Percentiles rank a stretch among this genome's conserved stretches.
These are phyloP conservation scores for Cantharis flavilabris DNA, from an alignment of 2,888 invertebrate species.

Conservation along the genomic window DNA sequence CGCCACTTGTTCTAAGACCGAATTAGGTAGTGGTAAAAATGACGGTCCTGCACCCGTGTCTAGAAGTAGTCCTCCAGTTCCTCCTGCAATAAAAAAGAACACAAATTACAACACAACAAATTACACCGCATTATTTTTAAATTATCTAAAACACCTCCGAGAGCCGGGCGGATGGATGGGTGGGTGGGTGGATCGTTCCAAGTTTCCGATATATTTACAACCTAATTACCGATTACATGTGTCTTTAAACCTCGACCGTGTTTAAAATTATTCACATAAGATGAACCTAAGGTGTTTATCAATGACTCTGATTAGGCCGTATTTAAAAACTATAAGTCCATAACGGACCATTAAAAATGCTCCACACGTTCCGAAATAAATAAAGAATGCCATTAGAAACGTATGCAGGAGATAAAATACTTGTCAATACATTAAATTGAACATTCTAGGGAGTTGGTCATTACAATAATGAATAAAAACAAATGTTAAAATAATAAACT, in stretches of 20 bases:
- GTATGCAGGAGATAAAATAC: slow-evolving; percentile 55
- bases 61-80: slow-evolving; percentile 66
- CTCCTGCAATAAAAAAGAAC: slow-evolving; percentile 53
- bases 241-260: slow-evolving; percentile 22
- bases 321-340: slow-evolving; percentile 50
- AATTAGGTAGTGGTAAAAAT: slow-evolving; percentile 65
- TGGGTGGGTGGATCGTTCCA: background rate
- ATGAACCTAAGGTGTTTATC: slow-evolving; percentile 37
- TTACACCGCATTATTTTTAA: background rate
- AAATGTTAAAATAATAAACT: background rate
- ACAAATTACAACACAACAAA: background rate
- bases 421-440: slow-evolving; percentile 56
- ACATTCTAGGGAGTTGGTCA: slow-evolving; percentile 50
- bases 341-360: slow-evolving; percentile 49
- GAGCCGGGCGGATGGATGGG: background rate
- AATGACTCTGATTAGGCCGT: slow-evolving; percentile 42
- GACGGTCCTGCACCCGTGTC: slow-evolving; percentile 67
- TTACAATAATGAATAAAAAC: slow-evolving; percentile 19
- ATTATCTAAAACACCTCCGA: background rate
- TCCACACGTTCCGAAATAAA: slow-evolving; percentile 52
- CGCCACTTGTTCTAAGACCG: slow-evolving; percentile 69
- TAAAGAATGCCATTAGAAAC: slow-evolving; percentile 56
- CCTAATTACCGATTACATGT: slow-evolving; percentile 24
- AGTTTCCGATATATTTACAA: slow-evolving; percentile 23
- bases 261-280: slow-evolving; percentile 26